These are phyloP conservation scores for Liopterus haemorrhoidalis DNA, from an alignment of 2,888 invertebrate species.

Conservation along the genomic window DNA sequence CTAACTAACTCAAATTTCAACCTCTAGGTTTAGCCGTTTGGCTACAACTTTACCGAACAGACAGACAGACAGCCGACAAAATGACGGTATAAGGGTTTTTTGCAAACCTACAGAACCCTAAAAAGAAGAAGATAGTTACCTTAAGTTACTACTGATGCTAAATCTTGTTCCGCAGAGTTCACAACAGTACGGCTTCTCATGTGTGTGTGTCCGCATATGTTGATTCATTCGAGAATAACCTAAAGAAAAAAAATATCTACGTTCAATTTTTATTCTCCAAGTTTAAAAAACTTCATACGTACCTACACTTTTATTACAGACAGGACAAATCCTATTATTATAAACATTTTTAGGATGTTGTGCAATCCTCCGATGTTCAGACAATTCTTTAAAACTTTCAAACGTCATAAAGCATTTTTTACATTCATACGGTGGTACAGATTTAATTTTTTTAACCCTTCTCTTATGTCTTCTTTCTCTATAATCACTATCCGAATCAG, in stretches of 20 bases:
- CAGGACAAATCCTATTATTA: constrained; percentile 12
- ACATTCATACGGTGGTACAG: constrained; percentile 13
- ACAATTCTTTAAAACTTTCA: constrained; percentile 13
- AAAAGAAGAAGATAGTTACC: no score
- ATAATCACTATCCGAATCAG: neutral
- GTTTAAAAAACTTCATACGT: neutral
- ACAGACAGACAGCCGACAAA: no score
- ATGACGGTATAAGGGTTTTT: no score
- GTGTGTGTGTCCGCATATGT: constrained; percentile 39
- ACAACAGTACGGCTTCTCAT: constrained; percentile 35
- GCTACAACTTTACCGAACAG: no score
- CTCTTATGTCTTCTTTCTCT: neutral
- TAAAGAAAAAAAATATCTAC: neutral
- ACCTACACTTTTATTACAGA: constrained; percentile 15
- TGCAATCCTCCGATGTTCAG: constrained; percentile 11
- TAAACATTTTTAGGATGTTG: constrained; percentile 17
- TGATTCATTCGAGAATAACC: constrained; percentile 13
- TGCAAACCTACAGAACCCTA: no score
- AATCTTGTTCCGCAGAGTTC: constrained; percentile 15
- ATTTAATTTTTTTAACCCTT: constrained; percentile 9
- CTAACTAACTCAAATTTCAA: no score
- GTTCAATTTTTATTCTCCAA: neutral
- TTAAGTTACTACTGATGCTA: constrained; percentile 18
- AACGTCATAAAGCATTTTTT: constrained; percentile 17
- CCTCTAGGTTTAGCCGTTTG: no score